Evolutionary conservation across 2,113 vertebrate genomes (phyloP).

Genomic region (Serilophus lunatus): DNA sequence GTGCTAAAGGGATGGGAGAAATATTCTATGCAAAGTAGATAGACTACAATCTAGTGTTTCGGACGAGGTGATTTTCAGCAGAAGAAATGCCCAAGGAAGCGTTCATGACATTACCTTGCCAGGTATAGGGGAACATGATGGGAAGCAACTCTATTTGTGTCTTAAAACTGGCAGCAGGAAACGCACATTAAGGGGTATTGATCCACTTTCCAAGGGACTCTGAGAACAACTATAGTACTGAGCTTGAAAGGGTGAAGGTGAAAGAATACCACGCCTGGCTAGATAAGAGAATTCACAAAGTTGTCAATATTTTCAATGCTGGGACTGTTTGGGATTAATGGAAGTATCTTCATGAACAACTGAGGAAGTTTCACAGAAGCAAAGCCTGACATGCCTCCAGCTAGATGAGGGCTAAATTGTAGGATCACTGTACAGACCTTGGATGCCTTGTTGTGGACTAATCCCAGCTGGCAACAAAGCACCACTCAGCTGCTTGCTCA

Average conservation of each 20-base stretch:
- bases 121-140: fast-evolving
- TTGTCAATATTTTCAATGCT: not conserved
- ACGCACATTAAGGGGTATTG: not conserved
- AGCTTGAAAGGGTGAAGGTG: not conserved
- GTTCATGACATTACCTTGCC: not conserved
- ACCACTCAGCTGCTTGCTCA: fast-evolving
- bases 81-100: not conserved
- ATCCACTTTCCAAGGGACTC: not conserved
- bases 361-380: not conserved
- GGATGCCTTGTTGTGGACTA: not conserved
- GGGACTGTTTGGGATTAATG: not conserved
- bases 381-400: not conserved
- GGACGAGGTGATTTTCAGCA: not conserved
- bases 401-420: not conserved
- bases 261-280: not conserved
- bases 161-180: not conserved
- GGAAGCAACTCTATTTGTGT: not conserved
- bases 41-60: not conserved
- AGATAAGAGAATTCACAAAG: not conserved
- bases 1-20: not conserved
- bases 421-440: not conserved
- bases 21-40: not conserved
- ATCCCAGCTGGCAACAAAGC: not conserved
- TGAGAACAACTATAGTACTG: not conserved
- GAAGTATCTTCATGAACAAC: not conserved